A percentile compares a stretch with the other conserved stretches of the same genome.
Conservation (phyloP, 2,888 invertebrate species). For the Melitaea athalia region DNA sequence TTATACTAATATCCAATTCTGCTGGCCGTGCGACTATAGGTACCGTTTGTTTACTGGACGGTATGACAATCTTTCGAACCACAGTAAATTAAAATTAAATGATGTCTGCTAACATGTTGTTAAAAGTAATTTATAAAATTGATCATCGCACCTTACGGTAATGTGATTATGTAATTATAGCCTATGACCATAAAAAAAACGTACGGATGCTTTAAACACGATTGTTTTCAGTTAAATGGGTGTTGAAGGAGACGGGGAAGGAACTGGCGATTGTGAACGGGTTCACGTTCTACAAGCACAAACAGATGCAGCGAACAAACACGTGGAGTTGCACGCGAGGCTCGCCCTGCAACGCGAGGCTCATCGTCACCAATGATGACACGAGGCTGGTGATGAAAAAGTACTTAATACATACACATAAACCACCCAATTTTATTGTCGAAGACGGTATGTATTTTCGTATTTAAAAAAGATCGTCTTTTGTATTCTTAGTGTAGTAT, state of each 20-base stretch:
- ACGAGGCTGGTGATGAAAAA: constrained; percentile 27
- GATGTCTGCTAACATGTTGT: too few species aligned
- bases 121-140: too few species aligned
- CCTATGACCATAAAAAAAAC: background rate
- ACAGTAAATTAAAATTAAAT: too few species aligned
- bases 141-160: too few species aligned
- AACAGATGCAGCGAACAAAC: constrained; percentile 35
- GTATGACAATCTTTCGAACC: too few species aligned
- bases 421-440: constrained; percentile 26
- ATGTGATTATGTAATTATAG: too few species aligned
- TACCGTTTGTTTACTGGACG: too few species aligned
- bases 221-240: constrained; percentile 37
- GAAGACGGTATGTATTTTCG: constrained; percentile 36
- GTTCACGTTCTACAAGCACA: constrained; percentile 47
- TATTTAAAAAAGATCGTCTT: constrained; percentile 5
- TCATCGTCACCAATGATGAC: constrained; percentile 41
- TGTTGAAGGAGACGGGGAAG: constrained; percentile 40
- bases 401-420: constrained; percentile 25
- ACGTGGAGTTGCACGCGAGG: constrained; percentile 52
- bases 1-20: too few species aligned
- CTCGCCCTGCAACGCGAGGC: constrained; percentile 47
- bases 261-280: constrained; percentile 42
- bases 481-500: too few species aligned
- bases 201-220: background rate
- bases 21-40: too few species aligned